Base-by-base conservation (phyloP, 2,797 vertebrate species). In the Lagorchestes hirsutus region DNA sequence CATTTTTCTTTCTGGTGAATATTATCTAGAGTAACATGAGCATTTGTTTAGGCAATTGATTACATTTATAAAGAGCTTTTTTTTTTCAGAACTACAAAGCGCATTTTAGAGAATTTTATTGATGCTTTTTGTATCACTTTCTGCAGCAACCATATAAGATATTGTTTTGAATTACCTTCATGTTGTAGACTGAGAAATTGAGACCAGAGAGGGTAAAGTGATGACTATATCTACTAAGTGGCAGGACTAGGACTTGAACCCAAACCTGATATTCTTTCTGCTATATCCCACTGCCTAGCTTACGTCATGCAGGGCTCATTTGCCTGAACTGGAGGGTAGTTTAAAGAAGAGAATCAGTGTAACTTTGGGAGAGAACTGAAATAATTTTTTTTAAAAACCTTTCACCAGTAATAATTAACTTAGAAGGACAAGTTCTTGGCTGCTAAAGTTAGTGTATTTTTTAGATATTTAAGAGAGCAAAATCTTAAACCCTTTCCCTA, bases 1-100 rank as follows among this genome's bases (percentile, higher is more conserved):
- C 0, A 54, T 90, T 97, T 97, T 97, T 74, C 62, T 97, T 62
- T 96, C 95, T 96, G 96, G 93, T 96, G 96, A 87, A 87, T 87
- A 87, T 87, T 50, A 87, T 87, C 74, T 87, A 50, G 74, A 87
- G 22, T 87, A 87, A 87, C 74, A 50, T 87, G 40, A 82, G 40
- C 74, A 50, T 87, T 87, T 87, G 74, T 87, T 87, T 50, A 87
- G 74, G 24, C 74, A 50, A 46, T 87, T 50, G 74, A 50, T 87
- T 46, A 87, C 5, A 4, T 87, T 87, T 87, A 50, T 87, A 87
- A 40, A 82, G 67, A 46, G 67, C 31, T 87, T 27, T 87, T 74
- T 62, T 59, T 58, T 74, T n/a, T n/a, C 74, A 46, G 40, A 87
- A 34, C 40, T 87, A 87, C 67, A 87, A 87, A 50, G 40, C 40